Percentiles rank a stretch among this genome's conserved stretches.
These are phyloP conservation scores for Pampus argenteus DNA, from an alignment of 2,797 vertebrate species.

Conservation along the genomic window DNA sequence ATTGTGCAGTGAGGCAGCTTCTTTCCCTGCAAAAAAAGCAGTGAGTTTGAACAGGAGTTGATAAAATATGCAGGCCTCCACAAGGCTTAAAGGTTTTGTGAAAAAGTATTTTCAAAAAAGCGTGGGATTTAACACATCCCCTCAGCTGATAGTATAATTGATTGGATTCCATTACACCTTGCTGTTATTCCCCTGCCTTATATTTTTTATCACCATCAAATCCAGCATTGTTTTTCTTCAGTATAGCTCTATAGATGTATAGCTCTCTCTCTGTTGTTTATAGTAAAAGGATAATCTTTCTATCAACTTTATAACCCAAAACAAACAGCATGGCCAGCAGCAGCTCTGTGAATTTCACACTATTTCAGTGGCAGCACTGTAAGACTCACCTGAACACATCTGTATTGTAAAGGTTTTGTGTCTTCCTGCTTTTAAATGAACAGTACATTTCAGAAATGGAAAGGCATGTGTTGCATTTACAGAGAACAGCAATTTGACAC, in stretches of 20 bases:
- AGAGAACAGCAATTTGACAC: conserved; percentile 38
- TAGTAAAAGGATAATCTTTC: conserved; percentile 34
- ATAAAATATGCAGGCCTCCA: conserved; percentile 27
- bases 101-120: conserved; percentile 26
- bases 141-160: conserved; percentile 34
- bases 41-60: background rate
- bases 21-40: background rate
- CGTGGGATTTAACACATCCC: conserved; percentile 8
- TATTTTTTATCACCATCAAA: conserved; percentile 7
- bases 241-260: background rate
- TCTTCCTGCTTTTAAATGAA: conserved; percentile 17
- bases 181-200: conserved; percentile 24
- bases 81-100: conserved; percentile 9
- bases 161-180: conserved; percentile 42
- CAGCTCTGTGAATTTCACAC: conserved; percentile 20
- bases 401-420: background rate
- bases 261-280: conserved; percentile 13
- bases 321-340: conserved; percentile 3
- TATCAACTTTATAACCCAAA: conserved; percentile 30
- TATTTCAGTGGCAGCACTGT: background rate
- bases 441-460: conserved; percentile 10
- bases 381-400: conserved; percentile 9
- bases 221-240: conserved; percentile 27
- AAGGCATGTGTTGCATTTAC: conserved; percentile 21
- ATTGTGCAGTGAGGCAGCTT: background rate